Conservation (phyloP, 1,140 invertebrate genomes). For the Ceratitis capitata region DNA sequence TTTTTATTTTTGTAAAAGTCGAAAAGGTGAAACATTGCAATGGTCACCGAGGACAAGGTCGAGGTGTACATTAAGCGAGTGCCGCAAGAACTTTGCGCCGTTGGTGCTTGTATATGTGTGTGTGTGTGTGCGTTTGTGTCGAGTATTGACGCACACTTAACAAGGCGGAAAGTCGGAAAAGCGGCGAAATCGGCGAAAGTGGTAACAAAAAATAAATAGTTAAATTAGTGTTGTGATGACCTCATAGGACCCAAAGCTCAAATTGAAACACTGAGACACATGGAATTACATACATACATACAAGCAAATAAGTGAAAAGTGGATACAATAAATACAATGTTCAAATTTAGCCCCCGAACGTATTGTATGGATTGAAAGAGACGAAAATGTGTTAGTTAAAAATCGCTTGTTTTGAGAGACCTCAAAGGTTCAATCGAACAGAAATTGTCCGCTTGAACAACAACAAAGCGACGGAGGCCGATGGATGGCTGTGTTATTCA, state of each 20-base stretch:
- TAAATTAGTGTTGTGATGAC: not conserved
- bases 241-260: not conserved
- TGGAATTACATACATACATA: not conserved
- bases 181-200: not conserved
- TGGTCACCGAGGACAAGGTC: slow-evolving; percentile 28
- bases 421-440: too few species aligned
- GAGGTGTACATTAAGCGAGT: not conserved
- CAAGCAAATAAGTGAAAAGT: not conserved
- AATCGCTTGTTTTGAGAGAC: too few species aligned
- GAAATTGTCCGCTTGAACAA: too few species aligned
- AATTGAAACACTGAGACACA: not conserved
- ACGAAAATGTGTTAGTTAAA: too few species aligned
- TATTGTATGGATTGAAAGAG: too few species aligned
- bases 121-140: not conserved
- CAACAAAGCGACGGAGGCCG: too few species aligned
- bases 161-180: too few species aligned
- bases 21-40: not conserved
- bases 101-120: not conserved
- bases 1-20: not conserved
- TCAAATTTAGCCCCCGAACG: too few species aligned
- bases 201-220: not conserved
- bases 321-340: too few species aligned
- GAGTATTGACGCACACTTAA: not conserved
- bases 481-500: too few species aligned
- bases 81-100: too few species aligned